phyloP scores from a whole-genome alignment of 2,888 invertebrate species.

The Pseudeuparius sepicola region DNA sequence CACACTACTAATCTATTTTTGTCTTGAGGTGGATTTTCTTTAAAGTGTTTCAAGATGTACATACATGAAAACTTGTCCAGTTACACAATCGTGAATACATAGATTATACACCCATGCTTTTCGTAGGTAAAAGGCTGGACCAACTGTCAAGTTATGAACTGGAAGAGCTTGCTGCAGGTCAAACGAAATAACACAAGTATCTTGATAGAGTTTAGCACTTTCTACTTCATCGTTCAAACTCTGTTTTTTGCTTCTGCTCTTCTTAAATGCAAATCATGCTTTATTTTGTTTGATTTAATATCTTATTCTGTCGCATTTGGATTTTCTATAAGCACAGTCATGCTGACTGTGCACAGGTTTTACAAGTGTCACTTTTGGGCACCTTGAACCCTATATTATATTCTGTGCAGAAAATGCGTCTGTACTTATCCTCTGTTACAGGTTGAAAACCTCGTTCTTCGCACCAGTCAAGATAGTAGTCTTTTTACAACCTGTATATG shows the following conservation, averaged over 20 bases:
- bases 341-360: constrained; percentile 17
- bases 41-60: too few species aligned
- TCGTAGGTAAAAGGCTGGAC: constrained; percentile 21
- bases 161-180: constrained; percentile 22
- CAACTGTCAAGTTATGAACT: constrained; percentile 17
- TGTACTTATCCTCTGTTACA: constrained; percentile 17
- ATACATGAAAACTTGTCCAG: constrained; percentile 17
- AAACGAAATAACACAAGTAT: constrained; percentile 16
- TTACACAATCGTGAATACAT: constrained; percentile 21
- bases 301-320: not conserved
- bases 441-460: constrained; percentile 15
- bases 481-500: constrained; percentile 19
- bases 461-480: constrained; percentile 19
- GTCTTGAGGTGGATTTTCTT: too few species aligned
- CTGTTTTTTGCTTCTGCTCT: constrained; percentile 18
- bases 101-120: constrained; percentile 23
- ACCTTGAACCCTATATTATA: constrained; percentile 23
- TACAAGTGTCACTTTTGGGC: constrained; percentile 23
- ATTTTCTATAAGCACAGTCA: too few species aligned
- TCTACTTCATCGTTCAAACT: constrained; percentile 10
- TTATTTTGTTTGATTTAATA: constrained; percentile 1
- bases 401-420: constrained; percentile 19
- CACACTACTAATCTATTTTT: too few species aligned
- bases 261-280: constrained; percentile 16
- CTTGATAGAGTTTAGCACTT: not conserved